phyloP scores from a whole-genome alignment of 2,797 vertebrate species.

The Gymnothorax reevesii region DNA sequence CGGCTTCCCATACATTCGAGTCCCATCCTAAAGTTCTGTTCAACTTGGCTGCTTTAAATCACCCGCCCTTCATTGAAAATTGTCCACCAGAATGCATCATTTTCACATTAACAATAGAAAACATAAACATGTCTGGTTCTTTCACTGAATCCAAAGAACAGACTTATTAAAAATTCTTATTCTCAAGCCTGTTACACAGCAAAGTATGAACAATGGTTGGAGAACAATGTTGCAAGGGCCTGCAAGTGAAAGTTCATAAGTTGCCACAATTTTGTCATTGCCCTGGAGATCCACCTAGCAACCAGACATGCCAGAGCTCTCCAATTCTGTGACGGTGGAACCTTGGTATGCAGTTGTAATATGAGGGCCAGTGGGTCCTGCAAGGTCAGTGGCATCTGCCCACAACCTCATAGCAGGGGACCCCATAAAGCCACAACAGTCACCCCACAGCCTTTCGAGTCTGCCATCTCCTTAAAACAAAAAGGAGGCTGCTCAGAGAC shows the following conservation, averaged over 20 bases:
- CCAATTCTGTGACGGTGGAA: background rate
- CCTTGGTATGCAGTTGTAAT: conserved; percentile 5
- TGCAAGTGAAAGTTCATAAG: conserved; percentile 12
- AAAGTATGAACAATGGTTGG: background rate
- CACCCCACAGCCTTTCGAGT: background rate
- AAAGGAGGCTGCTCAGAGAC: conserved; percentile 20
- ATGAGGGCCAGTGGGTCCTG: background rate
- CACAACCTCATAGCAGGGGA: background rate
- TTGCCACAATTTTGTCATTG: background rate
- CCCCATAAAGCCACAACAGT: conserved; percentile 7
- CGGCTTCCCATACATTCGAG: background rate
- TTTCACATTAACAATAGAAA: conserved; percentile 1
- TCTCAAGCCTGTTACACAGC: background rate
- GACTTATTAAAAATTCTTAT: background rate
- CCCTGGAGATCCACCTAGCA: background rate
- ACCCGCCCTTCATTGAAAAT: background rate
- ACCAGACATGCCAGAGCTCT: background rate
- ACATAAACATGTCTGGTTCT: background rate
- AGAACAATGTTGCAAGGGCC: background rate
- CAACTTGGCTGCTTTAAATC: conserved; percentile 1
- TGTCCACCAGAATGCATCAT: background rate
- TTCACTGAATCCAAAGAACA: background rate
- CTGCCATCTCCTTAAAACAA: conserved; percentile 22
- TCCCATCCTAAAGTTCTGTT: background rate
- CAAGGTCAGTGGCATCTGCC: background rate